Percentiles rank a stretch among this genome's conserved stretches.
Conservation (phyloP, 2,797 vertebrate species). For the Phoxinus dragarum region DNA sequence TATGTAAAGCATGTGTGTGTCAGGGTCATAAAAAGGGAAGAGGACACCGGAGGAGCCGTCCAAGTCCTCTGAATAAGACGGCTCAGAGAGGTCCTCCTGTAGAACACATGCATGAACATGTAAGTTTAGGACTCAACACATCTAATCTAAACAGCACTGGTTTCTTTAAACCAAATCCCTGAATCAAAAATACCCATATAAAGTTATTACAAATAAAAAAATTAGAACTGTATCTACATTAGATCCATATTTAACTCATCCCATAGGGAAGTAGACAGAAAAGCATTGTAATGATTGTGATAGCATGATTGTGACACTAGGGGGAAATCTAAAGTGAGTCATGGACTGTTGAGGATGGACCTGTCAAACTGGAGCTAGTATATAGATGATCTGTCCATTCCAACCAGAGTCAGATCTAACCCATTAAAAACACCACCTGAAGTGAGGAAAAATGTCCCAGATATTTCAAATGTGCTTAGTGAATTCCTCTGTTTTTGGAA, state of each 20-base stretch:
- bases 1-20: conserved; percentile 97
- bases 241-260: background rate
- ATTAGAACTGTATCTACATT: background rate
- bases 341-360: background rate
- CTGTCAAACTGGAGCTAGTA: background rate
- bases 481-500: background rate
- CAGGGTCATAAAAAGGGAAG: conserved; percentile 94
- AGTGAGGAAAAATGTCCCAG: too few species aligned
- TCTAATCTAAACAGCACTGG: background rate
- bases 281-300: background rate
- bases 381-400: background rate
- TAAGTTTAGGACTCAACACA: background rate
- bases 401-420: background rate
- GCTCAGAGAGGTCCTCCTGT: conserved; percentile 91
- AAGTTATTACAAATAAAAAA: background rate
- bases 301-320: conserved; percentile 2
- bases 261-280: background rate
- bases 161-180: background rate
- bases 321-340: background rate
- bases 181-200: background rate
- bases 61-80: conserved; percentile 90
- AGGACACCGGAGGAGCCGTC: conserved; percentile 93
- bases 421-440: too few species aligned
- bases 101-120: background rate
- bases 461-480: too few species aligned